Percentiles rank a stretch among this genome's conserved stretches.
Evolutionary conservation across 2,113 vertebrate genomes (phyloP).

Genomic region (Poecile atricapillus): DNA sequence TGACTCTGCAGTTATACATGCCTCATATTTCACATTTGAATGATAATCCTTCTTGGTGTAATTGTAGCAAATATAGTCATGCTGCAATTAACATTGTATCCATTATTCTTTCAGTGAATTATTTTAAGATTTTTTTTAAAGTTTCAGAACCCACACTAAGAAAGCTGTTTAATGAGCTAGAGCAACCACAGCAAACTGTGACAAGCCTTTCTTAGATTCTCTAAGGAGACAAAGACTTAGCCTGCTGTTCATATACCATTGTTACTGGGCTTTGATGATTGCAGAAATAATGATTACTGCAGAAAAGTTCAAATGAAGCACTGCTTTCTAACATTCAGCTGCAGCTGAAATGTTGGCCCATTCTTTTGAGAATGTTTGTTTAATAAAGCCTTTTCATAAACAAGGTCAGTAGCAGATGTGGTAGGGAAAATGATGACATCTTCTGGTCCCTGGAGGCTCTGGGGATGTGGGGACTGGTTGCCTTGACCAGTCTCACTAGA

Average conservation of each 20-base stretch:
- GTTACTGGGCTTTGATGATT: neutral
- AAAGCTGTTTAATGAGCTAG: neutral
- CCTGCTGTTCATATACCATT: neutral
- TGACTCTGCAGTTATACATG: neutral
- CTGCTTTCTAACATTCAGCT: neutral
- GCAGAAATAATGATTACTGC: neutral
- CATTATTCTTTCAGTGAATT: neutral
- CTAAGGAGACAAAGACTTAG: neutral
- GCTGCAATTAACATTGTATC: neutral
- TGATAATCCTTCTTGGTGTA: neutral
- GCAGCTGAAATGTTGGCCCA: neutral
- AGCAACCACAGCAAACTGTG: neutral
- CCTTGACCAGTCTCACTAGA: neutral
- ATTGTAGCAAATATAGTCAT: neutral
- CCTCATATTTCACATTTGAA: neutral
- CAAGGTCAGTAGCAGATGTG: neutral
- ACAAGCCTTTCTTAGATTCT: neutral
- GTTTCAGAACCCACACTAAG: neutral
- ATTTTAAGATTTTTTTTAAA: neutral
- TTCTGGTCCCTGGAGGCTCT: neutral
- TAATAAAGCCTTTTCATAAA: neutral
- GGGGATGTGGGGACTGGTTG: neutral
- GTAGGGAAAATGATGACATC: neutral
- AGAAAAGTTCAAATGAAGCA: neutral
- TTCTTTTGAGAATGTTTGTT: neutral